phyloP scores from a whole-genome alignment of 2,888 invertebrate genomes.

The Pherbina coryleti region DNA sequence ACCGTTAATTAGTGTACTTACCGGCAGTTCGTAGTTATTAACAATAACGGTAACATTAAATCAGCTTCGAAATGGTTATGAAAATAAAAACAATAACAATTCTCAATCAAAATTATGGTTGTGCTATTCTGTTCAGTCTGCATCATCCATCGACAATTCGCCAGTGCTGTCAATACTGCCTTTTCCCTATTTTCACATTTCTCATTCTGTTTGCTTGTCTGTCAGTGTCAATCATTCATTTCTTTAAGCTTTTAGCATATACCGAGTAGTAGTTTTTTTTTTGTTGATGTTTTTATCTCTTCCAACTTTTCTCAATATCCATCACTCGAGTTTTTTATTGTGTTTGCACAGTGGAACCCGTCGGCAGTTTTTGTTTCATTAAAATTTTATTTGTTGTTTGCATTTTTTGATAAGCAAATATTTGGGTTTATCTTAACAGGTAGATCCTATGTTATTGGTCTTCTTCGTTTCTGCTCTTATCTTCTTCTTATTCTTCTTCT shows the following conservation, averaged over 20 bases:
- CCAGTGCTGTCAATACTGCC: not conserved
- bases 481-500: not conserved
- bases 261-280: not conserved
- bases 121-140: not conserved
- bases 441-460: not conserved
- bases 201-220: not conserved
- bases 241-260: not conserved
- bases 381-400: conserved; percentile 23
- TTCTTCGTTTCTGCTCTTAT: too few relatives aligned
- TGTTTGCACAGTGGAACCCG: not conserved
- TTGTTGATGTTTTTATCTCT: not conserved
- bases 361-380: conserved; percentile 29
- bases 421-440: not conserved
- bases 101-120: too few relatives aligned
- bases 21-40: not conserved
- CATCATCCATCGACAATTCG: not conserved
- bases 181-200: not conserved
- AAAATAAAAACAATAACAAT: not conserved
- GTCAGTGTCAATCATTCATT: not conserved
- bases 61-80: not conserved
- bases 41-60: not conserved
- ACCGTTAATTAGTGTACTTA: conserved; percentile 10
- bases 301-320: not conserved
- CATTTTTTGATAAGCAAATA: conserved; percentile 18
- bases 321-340: not conserved